Percentiles rank a stretch among this genome's conserved stretches.
Evolutionary conservation across 2,888 invertebrate genomes (phyloP).

Genomic region (Hetaerina titia): DNA sequence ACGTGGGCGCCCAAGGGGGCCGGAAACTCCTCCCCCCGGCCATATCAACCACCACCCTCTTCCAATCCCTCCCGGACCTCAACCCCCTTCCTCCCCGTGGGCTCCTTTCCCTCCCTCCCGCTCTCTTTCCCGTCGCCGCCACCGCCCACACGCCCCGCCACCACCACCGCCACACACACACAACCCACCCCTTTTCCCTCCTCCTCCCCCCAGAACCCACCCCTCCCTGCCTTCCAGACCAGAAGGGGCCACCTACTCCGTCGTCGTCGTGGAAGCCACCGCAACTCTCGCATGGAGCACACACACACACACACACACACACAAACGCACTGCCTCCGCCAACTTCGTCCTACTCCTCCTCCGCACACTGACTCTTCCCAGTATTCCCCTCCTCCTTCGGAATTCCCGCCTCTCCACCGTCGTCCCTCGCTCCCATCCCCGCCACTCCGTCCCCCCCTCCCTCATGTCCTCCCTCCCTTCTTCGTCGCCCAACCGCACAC

Average conservation of each 20-base stretch:
- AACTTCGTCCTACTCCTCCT: not conserved
- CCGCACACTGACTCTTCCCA: not conserved
- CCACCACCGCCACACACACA: no score
- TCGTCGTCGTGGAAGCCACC: no score
- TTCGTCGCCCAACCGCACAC: not conserved
- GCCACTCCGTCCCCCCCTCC: not conserved
- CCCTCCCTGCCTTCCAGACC: not conserved
- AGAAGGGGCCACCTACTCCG: no score
- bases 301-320: not conserved
- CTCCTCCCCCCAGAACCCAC: not conserved
- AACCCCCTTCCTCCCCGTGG: not conserved
- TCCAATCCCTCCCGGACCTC: not conserved
- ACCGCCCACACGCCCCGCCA: no score
- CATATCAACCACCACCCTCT: not conserved
- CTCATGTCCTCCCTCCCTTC: not conserved
- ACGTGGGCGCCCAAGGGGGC: constrained; percentile 41
- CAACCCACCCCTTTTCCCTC: not conserved
- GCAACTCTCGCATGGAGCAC: no score
- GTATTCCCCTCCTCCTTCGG: not conserved
- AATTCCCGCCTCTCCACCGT: not conserved
- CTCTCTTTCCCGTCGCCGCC: not conserved
- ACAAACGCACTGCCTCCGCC: not conserved
- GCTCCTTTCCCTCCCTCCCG: not conserved
- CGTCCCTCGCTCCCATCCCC: not conserved
- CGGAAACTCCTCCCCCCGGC: constrained; percentile 42